phyloP scores from a whole-genome alignment of 2,888 invertebrate genomes.

The Melikaiella ostensackeni region DNA sequence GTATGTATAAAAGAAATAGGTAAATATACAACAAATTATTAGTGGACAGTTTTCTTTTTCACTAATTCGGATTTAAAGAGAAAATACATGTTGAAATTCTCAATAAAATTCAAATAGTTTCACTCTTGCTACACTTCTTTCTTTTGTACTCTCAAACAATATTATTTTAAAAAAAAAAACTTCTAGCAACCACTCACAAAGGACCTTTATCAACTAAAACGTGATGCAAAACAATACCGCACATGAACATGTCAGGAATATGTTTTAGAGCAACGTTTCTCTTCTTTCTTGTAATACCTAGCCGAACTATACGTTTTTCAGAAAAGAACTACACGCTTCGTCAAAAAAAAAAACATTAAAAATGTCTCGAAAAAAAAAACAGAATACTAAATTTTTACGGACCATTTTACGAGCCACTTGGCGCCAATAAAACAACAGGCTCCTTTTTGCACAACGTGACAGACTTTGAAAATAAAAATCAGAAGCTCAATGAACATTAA shows the following conservation, averaged over 20 bases:
- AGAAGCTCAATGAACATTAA: slow-evolving; percentile 5
- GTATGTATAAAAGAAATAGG: too few species aligned
- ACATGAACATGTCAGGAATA: neutral
- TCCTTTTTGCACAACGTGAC: neutral
- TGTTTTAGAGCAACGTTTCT: neutral
- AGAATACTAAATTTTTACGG: slow-evolving; percentile 11
- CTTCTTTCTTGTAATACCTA: neutral
- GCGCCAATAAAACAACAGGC: slow-evolving; percentile 16
- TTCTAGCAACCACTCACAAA: neutral
- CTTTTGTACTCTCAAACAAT: too few species aligned
- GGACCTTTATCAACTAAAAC: neutral
- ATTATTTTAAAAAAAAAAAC: neutral
- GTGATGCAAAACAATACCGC: neutral
- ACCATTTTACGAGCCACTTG: slow-evolving; percentile 7
- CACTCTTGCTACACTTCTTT: too few species aligned
- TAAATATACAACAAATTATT: too few species aligned
- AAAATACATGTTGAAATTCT: too few species aligned
- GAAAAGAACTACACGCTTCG: neutral
- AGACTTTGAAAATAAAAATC: slow-evolving; percentile 15
- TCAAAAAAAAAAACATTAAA: neutral
- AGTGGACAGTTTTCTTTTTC: too few species aligned
- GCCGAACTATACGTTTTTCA: neutral
- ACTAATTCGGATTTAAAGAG: too few species aligned
- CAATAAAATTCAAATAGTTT: too few species aligned
- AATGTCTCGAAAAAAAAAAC: slow-evolving; percentile 7